These are phyloP conservation scores for Clavelina lepadiformis DNA, from an alignment of 23 tunicate species.

Conservation along the genomic window DNA sequence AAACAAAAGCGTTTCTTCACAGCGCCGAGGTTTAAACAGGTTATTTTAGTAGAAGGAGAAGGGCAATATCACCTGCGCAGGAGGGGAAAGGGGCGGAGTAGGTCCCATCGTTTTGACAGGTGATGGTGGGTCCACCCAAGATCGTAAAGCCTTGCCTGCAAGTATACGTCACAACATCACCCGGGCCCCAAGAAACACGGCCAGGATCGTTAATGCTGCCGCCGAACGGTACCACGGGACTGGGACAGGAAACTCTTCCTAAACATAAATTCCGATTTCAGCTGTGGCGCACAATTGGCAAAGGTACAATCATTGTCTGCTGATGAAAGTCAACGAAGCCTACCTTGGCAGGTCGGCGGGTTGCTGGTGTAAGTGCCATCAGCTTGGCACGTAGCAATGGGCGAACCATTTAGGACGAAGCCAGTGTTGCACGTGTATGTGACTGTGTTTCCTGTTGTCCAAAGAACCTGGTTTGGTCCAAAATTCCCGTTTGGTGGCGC, in stretches of 20 bases:
- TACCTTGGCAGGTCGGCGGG: constrained; percentile 19
- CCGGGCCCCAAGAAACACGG: background rate
- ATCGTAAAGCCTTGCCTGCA: background rate
- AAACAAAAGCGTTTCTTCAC: no score
- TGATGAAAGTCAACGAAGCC: no score
- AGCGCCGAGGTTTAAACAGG: no score
- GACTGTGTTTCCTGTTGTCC: constrained; percentile 3
- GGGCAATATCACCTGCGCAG: background rate
- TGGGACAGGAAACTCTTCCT: background rate
- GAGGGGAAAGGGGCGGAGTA: background rate
- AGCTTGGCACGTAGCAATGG: background rate
- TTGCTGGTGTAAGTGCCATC: constrained; percentile 7
- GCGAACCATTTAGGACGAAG: background rate
- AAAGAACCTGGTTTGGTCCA: background rate
- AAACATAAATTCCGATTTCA: no score
- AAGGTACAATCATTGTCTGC: no score
- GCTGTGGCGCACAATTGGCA: no score
- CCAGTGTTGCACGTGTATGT: constrained; percentile 13
- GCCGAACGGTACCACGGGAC: background rate
- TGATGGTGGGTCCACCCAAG: background rate
- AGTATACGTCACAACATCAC: background rate
- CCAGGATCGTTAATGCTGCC: background rate
- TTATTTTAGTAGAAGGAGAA: no score
- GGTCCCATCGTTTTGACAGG: background rate
- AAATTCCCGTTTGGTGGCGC: constrained; percentile 18